Conservation (phyloP, 23 tunicate genomes). For the Styela clava region DNA sequence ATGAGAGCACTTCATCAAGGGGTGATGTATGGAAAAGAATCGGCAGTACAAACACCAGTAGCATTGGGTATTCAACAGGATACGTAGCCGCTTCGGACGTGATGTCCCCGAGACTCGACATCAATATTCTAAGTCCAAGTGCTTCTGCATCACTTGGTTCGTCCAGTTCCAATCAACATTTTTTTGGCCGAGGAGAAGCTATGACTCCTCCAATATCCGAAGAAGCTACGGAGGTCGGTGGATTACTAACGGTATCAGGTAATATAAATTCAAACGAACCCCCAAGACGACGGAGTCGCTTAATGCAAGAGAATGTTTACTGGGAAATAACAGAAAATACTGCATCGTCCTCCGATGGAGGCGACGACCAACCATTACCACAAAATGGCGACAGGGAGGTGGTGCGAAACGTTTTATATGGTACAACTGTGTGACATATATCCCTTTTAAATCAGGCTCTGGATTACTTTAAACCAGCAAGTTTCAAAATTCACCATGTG, state of each 20-base stretch:
- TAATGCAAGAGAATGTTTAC: slow-evolving; percentile 21
- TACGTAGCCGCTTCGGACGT: slow-evolving; percentile 12
- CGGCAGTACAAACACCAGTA: slow-evolving; percentile 14
- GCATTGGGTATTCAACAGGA: slow-evolving; percentile 14
- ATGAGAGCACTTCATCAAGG: background rate
- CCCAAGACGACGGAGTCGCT: slow-evolving; percentile 15
- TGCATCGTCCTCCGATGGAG: background rate
- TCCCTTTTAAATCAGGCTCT: background rate
- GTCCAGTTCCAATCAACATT: slow-evolving; percentile 6
- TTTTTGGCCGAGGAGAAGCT: background rate
- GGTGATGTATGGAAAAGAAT: slow-evolving; percentile 17
- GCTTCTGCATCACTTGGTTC: slow-evolving; percentile 5
- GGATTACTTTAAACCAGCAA: too few relatives aligned
- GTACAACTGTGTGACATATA: background rate
- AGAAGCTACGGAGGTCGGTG: background rate
- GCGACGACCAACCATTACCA: background rate
- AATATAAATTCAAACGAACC: background rate
- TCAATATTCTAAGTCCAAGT: slow-evolving; percentile 10
- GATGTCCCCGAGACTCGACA: slow-evolving; percentile 4
- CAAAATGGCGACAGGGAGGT: background rate
- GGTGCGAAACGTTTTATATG: slow-evolving; percentile 5
- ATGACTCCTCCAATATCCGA: background rate
- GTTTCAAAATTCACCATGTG: too few relatives aligned
- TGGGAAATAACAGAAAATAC: slow-evolving; percentile 29
- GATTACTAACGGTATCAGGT: background rate